Evolutionary conservation across 2,797 vertebrate species (phyloP), one percentile per base, ranked within the genome.

Genomic region (Lophotriccus pileatus): DNA sequence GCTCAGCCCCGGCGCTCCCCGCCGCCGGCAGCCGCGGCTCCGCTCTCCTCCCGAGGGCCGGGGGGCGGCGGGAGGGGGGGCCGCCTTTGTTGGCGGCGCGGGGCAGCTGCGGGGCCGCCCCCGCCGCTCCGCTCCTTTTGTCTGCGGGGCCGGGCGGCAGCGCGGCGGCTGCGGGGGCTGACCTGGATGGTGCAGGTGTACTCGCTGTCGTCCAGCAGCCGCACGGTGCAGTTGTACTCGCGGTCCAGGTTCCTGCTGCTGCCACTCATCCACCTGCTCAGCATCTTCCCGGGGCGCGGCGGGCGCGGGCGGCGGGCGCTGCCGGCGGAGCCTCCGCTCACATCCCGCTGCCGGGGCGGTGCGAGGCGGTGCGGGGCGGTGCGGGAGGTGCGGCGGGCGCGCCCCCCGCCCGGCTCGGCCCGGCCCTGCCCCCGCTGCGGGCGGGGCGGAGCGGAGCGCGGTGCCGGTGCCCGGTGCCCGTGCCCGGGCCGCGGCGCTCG

Each of bases 101-200:
- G 85, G 62, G 85, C 74, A 74, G 79, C 44, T 47, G 6, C 56
- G 37, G 68, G 22, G 62, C 44, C 80, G 28, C 39, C 84, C 80
- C 41, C 82, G 28, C 46, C 59, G 70, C 79, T 80, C 89, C 58
- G 59, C 47, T 76, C 64, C 89, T 67, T 85, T 88, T 88, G 92
- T 81, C 75, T 62, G 69, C 52, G 67, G 69, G 20, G 19, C 19
- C 64, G 72, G 46, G 83, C n/a, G 44, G 50, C 56, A 14, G 69
- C 53, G 76, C 86, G 62, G 79, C 46, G 66, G 68, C 58, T 14
- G 20, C 52, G 63, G 59, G n/a, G 34, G 47, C 59, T 91, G 95
- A 99, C 99, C 99, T 99, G 99, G 97, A 99, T 98, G 97, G 98
- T 99, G 98, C 99, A 99, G 96, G 99, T 99, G 98, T 99, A 99